Evolutionary conservation across 2,888 invertebrate genomes (phyloP).

Genomic region (Agrypnus murinus): DNA sequence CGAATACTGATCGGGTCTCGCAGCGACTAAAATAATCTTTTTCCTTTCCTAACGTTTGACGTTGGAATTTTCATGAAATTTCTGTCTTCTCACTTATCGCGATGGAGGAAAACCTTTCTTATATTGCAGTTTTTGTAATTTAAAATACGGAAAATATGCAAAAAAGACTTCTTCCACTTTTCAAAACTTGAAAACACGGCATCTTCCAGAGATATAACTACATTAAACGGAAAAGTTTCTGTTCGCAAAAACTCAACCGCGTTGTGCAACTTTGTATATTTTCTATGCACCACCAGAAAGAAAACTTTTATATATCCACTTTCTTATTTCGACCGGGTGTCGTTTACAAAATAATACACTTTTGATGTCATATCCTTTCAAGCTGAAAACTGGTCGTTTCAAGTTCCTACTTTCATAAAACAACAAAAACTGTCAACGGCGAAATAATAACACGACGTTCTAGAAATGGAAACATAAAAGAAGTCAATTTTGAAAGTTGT

Average conservation of each 20-base stretch:
- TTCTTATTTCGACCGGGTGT: conserved; percentile 47
- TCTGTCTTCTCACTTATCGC: not conserved
- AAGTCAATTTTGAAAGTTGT: conserved; percentile 58
- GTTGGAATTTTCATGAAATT: conserved; percentile 20
- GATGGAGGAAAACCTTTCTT: conserved; percentile 19
- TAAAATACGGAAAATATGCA: conserved; percentile 31
- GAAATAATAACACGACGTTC: conserved; percentile 58
- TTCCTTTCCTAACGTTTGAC: conserved; percentile 5
- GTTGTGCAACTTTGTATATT: conserved; percentile 42
- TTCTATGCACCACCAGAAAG: conserved; percentile 31
- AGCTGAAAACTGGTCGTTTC: conserved; percentile 53
- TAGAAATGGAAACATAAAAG: conserved; percentile 56
- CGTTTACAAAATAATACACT: conserved; percentile 52
- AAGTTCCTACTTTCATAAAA: conserved; percentile 55
- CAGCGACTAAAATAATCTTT: conserved; percentile 25
- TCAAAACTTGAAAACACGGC: conserved; percentile 32
- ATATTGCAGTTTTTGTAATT: conserved; percentile 25
- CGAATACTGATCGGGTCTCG: conserved; percentile 34
- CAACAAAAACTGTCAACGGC: conserved; percentile 55
- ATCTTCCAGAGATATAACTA: conserved; percentile 37
- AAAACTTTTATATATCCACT: conserved; percentile 39
- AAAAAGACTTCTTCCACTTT: conserved; percentile 33
- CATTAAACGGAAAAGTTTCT: conserved; percentile 44
- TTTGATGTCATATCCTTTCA: conserved; percentile 54
- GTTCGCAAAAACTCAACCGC: conserved; percentile 33